phyloP scores from a whole-genome alignment of 2,113 vertebrate genomes.

The Xenus cinereus region DNA sequence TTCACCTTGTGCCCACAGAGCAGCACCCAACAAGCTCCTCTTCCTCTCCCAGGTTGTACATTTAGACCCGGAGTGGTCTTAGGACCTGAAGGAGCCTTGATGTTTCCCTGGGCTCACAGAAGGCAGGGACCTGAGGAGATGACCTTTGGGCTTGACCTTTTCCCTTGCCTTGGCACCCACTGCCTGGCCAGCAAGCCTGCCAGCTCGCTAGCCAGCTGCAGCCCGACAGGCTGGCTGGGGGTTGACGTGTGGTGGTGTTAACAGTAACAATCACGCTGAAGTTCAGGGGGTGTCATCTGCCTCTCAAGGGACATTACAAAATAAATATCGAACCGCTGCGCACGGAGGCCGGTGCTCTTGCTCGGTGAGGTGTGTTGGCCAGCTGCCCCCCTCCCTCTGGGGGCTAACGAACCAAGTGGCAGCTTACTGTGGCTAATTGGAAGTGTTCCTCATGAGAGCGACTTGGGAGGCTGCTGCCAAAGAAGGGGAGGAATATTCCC shows the following conservation, averaged over 20 bases:
- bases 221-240: background rate
- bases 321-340: rapidly evolving
- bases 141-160: background rate
- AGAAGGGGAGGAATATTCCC: background rate
- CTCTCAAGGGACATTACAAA: background rate
- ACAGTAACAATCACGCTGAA: rapidly evolving
- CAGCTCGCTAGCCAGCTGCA: background rate
- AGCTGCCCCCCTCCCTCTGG: background rate
- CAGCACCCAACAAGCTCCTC: background rate
- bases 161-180: background rate
- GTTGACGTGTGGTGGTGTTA: rapidly evolving
- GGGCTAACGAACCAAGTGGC: background rate
- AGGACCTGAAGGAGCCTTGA: background rate
- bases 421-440: background rate
- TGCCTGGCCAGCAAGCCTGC: background rate
- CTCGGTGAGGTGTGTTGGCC: background rate
- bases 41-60: background rate
- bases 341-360: rapidly evolving
- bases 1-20: background rate
- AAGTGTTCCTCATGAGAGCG: background rate
- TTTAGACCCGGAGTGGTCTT: background rate
- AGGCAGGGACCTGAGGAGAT: background rate
- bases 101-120: background rate
- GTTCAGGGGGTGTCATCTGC: background rate
- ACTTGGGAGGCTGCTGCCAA: background rate